phyloP scores from a whole-genome alignment of 2,113 vertebrate genomes.

The Meleagris gallopavo region DNA sequence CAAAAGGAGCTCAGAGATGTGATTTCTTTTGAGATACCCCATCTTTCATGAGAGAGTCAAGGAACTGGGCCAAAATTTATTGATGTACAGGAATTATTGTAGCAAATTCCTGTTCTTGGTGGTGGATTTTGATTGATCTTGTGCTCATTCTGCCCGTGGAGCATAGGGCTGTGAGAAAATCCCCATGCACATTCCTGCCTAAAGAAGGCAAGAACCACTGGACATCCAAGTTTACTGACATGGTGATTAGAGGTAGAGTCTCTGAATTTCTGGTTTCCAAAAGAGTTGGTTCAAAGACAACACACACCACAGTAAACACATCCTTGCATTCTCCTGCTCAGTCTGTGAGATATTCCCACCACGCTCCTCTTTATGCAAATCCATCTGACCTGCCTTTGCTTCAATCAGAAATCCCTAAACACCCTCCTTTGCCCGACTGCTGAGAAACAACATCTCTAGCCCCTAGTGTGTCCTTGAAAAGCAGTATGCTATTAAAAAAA shows the following conservation, averaged over 20 bases:
- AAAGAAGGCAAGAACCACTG: slow-evolving; percentile 53
- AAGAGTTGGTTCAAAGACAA: neutral
- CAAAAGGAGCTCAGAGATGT: neutral
- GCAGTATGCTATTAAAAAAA: slow-evolving; percentile 37
- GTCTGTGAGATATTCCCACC: neutral
- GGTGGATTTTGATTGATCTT: neutral
- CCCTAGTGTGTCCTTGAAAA: slow-evolving; percentile 10
- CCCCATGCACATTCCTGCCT: slow-evolving; percentile 22
- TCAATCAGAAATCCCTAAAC: neutral
- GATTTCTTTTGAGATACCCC: slow-evolving; percentile 30
- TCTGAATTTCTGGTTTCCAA: slow-evolving; percentile 48
- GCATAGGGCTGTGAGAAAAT: slow-evolving; percentile 17
- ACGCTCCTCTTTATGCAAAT: neutral
- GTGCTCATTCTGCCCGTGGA: neutral
- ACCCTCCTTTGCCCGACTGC: neutral
- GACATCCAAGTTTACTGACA: slow-evolving; percentile 32
- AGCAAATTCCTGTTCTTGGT: slow-evolving; percentile 29
- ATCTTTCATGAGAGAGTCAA: slow-evolving; percentile 8
- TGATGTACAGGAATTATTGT: neutral
- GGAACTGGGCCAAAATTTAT: slow-evolving; percentile 61
- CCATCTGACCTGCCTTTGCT: neutral
- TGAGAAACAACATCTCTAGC: slow-evolving; percentile 4
- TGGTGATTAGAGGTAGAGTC: neutral
- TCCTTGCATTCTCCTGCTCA: neutral
- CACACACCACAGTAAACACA: neutral